phyloP scores from a whole-genome alignment of 2,888 invertebrate species.

The Ariolimax columbianus region DNA sequence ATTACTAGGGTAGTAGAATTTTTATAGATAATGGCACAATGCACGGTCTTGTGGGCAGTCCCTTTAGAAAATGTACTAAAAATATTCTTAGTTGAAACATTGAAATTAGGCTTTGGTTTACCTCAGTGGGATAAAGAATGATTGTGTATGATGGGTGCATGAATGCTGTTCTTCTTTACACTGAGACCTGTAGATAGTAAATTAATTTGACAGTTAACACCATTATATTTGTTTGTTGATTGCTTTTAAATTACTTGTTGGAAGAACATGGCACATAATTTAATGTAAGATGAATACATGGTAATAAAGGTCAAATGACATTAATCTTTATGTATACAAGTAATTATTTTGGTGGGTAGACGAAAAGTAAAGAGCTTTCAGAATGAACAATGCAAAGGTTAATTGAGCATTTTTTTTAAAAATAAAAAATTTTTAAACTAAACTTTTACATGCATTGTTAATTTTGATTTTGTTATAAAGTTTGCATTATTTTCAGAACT shows the following conservation, averaged over 20 bases:
- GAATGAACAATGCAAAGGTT: too few relatives aligned
- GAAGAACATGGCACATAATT: not conserved
- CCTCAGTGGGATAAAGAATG: not conserved
- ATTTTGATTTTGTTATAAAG: not conserved
- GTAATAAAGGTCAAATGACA: not conserved
- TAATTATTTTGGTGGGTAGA: not conserved
- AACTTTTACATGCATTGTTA: not conserved
- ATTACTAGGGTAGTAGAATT: too few relatives aligned
- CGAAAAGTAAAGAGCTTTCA: too few relatives aligned
- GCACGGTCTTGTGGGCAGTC: too few relatives aligned
- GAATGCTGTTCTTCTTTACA: not conserved
- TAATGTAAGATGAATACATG: not conserved
- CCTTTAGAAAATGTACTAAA: too few relatives aligned
- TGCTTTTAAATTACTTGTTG: not conserved
- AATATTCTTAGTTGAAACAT: too few relatives aligned
- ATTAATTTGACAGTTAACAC: not conserved
- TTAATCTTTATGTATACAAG: not conserved
- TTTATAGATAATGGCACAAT: too few relatives aligned
- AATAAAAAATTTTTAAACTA: not conserved
- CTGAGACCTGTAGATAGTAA: not conserved
- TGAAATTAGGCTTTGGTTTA: too few relatives aligned
- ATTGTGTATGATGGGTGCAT: not conserved
- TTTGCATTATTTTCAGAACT: not conserved
- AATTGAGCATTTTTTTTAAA: too few relatives aligned
- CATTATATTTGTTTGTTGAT: not conserved